Base-by-base conservation (phyloP, 2,888 invertebrate genomes). In the Aspidiotus rigidus region DNA sequence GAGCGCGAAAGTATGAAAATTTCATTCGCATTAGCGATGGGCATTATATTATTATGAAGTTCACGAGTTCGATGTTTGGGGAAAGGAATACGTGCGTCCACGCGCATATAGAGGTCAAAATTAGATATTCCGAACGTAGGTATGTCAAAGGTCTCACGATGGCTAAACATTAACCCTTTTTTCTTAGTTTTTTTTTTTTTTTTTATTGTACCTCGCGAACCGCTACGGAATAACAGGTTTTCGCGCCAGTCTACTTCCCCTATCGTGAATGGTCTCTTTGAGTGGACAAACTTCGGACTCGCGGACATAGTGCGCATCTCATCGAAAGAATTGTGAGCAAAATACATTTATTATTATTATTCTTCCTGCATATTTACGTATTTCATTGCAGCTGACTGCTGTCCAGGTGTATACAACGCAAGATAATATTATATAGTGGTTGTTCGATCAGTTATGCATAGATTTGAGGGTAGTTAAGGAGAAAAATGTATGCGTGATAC, bases 1-100 rank as follows among this genome's bases (percentile, higher is more conserved):
- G 57, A 57, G 39, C 57, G 13, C 57, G 57, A 57, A 13, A 57
- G 39, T 57, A 13, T 16, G 57, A 57, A 55, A 57, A 57, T 57
- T 57, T 57, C 39, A 56, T 56, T 17, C n/a, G 17, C 57, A 28
- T 28, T 28, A 28, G 28, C 28, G 28, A 28, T 28, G 28, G 28
- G 28, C 28, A 28, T 28, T 28, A 28, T 28, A 28, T 28, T n/a
- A n/a, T n/a, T n/a, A n/a, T n/a, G n/a, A n/a, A 28, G 28, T 28
- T 28, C 28, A 28, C 28, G 28, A 28, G 28, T 28, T 28, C 28
- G 28, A 28, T 28, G 28, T 28, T 28, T 28, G 28, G 28, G 28
- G 28, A 28, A 28, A 28, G 28, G 28, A 28, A 28, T 3, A 28
- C 28, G 28, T 5, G 28, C 28, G 28, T 28, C 28, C 28, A 28